A percentile compares a stretch with the other conserved stretches of the same genome.
phyloP scores from a whole-genome alignment of 2,888 invertebrate species.

The Eupithecia inturbata region DNA sequence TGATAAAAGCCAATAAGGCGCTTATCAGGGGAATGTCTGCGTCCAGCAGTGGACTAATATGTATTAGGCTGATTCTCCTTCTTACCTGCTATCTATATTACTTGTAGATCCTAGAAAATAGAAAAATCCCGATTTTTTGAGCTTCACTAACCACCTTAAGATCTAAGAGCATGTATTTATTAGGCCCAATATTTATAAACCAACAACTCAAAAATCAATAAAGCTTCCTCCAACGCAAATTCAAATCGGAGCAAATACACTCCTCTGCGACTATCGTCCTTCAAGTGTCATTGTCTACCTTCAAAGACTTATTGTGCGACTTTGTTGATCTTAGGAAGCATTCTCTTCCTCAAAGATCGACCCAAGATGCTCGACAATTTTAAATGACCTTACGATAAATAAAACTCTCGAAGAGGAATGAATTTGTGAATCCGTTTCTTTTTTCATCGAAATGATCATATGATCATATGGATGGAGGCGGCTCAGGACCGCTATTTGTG shows the following conservation, averaged over 20 bases:
- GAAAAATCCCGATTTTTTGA: no score
- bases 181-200: no score
- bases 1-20: no score
- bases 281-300: slow-evolving; percentile 15
- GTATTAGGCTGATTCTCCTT: no score
- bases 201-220: not conserved
- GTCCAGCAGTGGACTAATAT: no score
- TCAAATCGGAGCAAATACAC: not conserved
- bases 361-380: not conserved
- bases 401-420: not conserved
- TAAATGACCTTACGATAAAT: slow-evolving; percentile 8
- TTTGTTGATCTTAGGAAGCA: not conserved
- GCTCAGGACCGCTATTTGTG: no score
- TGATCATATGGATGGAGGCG: no score
- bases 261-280: not conserved
- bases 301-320: slow-evolving; percentile 19
- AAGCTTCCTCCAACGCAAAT: not conserved
- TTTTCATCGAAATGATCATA: not conserved
- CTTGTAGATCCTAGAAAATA: no score
- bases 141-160: not conserved
- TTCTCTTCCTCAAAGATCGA: not conserved
- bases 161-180: not conserved
- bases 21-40: no score
- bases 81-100: no score
- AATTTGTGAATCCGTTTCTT: not conserved